Base-by-base conservation (phyloP, 2,888 invertebrate species). In the Agrochola litura region DNA sequence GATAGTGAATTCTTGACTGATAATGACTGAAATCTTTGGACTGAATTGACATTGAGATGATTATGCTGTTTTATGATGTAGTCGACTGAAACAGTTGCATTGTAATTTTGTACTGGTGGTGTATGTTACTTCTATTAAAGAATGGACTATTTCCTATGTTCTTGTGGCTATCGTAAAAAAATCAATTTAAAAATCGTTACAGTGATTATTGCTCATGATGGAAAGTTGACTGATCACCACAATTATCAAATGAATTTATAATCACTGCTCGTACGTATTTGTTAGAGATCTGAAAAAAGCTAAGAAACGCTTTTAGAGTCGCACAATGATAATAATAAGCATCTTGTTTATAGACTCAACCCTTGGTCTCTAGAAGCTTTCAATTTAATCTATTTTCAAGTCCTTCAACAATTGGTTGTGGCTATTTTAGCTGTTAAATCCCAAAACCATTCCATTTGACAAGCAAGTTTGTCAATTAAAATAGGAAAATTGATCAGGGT, bases 11-110 rank as follows among this genome's bases (percentile, higher is more conserved):
- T 79, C 77, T 14, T 46, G 46, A 46, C 46, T 37, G 37, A 12
- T 43, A 43, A 43, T 43, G 43, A 43, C 2, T 43, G 43, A 69
- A 74, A 46, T 46, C 82, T 82, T 85, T 73, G 43, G 25, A n/a
- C 41, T 60, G 37, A 54, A 85, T 61, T 63, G 71, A 82, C 66
- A 61, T 80, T 75, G 41, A 66, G 30, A 61, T 67, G 25, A 52
- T 43, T 41, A 56, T 58, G 16, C 52, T 68, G 46, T 64, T 71
- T 30, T 46, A 61, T 19, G 22, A 43, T 41, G 30, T 68, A 37
- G n/a, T 65, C 10, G 4, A 0, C 41, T 25, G 30, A 2, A 69
- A 76, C 41, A 76, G 61, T 16, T 75, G 71, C 0, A 30, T 65
- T 67, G 46, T 49, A 0, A 43, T 41, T 49, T 14, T 30, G 12